These are phyloP conservation scores for Coptodon rendalli DNA, from an alignment of 2,113 vertebrate species.

Conservation along the genomic window DNA sequence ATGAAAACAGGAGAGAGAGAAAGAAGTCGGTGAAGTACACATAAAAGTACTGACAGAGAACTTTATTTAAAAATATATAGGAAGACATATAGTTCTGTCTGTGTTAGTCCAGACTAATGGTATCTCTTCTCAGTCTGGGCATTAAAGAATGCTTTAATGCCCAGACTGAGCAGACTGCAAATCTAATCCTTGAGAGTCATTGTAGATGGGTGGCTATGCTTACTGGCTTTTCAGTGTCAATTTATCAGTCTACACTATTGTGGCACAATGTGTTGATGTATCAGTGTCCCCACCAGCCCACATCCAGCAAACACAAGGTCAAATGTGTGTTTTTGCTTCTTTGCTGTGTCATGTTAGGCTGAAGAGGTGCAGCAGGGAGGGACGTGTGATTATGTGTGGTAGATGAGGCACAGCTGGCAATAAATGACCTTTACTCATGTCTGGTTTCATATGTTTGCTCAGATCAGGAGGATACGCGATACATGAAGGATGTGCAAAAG, in stretches of 20 bases:
- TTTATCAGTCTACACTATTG: conserved; percentile 1
- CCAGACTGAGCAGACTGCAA: background rate
- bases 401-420: background rate
- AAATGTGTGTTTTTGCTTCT: background rate
- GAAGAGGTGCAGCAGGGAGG: background rate
- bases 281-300: background rate
- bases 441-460: background rate
- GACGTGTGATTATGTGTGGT: background rate
- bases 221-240: background rate
- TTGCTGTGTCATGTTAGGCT: background rate
- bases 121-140: background rate
- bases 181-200: background rate
- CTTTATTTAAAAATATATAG: background rate
- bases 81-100: background rate
- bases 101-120: background rate
- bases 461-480: background rate
- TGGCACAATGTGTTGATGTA: background rate
- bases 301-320: background rate
- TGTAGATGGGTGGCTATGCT: background rate
- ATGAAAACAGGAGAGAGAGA: background rate
- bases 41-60: background rate
- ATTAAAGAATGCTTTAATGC: background rate
- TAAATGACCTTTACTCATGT: background rate
- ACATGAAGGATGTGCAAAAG: background rate
- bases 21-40: background rate